Evolutionary conservation across 2,888 invertebrate genomes (phyloP).

Genomic region (Ephialtes manifestator): DNA sequence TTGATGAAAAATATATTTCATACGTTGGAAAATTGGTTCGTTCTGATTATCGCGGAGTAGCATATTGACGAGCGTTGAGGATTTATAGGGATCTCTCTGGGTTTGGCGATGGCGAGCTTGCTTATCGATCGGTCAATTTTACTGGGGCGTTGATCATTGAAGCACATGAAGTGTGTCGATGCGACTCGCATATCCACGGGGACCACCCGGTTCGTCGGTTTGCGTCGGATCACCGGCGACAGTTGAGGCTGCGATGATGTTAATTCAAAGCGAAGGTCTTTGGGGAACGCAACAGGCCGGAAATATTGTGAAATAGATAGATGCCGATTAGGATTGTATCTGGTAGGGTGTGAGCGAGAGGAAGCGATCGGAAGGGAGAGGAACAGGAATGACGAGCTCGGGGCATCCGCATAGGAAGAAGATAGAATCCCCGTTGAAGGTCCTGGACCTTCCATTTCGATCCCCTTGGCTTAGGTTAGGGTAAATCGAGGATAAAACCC

Average conservation of each 20-base stretch:
- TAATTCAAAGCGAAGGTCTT: constrained; percentile 69
- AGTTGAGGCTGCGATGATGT: constrained; percentile 53
- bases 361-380: constrained; percentile 57
- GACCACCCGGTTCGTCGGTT: constrained; percentile 32
- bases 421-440: constrained; percentile 28
- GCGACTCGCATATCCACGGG: background rate
- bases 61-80: constrained; percentile 38
- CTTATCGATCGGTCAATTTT: constrained; percentile 23
- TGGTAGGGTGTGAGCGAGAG: constrained; percentile 50
- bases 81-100: constrained; percentile 12
- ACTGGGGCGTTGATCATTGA: constrained; percentile 8
- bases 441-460: constrained; percentile 55
- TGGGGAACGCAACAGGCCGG: constrained; percentile 72
- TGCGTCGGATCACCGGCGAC: constrained; percentile 7
- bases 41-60: constrained; percentile 41
- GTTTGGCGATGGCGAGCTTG: constrained; percentile 3
- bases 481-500: constrained; percentile 48
- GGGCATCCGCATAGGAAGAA: constrained; percentile 2
- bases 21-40: constrained; percentile 51
- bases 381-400: constrained; percentile 34
- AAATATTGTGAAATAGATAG: constrained; percentile 75
- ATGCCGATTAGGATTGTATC: constrained; percentile 68
- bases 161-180: constrained; percentile 17
- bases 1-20: constrained; percentile 41
- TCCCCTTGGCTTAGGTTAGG: constrained; percentile 62